These are phyloP conservation scores for Pandion haliaetus DNA, from an alignment of 2,113 vertebrate genomes.

Conservation along the genomic window DNA sequence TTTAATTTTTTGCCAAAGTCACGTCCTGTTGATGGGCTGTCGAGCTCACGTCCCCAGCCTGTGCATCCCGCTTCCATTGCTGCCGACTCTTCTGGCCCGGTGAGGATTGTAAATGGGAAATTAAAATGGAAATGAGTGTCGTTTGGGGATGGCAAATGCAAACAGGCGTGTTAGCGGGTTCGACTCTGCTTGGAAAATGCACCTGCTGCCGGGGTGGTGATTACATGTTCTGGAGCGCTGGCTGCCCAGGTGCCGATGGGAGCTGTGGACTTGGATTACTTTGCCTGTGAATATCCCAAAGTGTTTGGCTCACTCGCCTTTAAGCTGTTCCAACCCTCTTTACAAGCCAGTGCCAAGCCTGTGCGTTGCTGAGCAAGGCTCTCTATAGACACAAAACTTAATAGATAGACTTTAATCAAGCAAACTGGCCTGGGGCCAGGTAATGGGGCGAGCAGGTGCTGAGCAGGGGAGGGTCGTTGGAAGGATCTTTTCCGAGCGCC, in stretches of 20 bases:
- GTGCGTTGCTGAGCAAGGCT: background rate
- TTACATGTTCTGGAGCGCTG: background rate
- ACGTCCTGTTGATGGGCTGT: conserved; percentile 40
- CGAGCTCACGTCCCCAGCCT: conserved; percentile 2
- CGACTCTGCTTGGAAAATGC: conserved; percentile 14
- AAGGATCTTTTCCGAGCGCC: background rate
- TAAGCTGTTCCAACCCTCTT: conserved; percentile 45
- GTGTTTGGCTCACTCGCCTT: conserved; percentile 39
- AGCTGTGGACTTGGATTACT: conserved; percentile 39
- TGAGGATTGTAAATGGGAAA: conserved; percentile 38
- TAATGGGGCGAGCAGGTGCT: conserved; percentile 36
- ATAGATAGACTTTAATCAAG: conserved; percentile 53
- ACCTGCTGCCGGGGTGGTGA: conserved; percentile 46
- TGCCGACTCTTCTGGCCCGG: background rate
- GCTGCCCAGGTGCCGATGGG: conserved; percentile 56
- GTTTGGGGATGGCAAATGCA: background rate
- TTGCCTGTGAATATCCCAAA: conserved; percentile 48
- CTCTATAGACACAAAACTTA: conserved; percentile 20
- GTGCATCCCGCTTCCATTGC: background rate
- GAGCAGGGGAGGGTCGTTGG: background rate
- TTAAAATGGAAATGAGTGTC: conserved; percentile 33
- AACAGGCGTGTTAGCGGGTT: background rate
- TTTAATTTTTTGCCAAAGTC: conserved; percentile 34
- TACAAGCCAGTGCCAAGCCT: conserved; percentile 16
- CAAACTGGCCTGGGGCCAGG: conserved; percentile 10